phyloP scores from a whole-genome alignment of 2,888 invertebrate species.

The Cephus runcator region DNA sequence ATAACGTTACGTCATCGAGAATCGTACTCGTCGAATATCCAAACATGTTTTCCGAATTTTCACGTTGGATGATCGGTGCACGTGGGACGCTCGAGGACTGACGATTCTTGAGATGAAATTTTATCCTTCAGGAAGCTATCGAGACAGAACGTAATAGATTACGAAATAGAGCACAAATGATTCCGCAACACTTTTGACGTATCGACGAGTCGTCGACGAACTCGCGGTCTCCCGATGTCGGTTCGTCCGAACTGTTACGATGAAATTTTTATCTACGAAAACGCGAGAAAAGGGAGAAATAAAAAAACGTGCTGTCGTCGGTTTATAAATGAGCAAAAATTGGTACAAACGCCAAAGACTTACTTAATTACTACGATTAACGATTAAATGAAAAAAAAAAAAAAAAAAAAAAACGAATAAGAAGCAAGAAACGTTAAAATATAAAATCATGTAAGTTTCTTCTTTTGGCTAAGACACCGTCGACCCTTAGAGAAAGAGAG shows the following conservation, averaged over 20 bases:
- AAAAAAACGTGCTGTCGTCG: neutral
- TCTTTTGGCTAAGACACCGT: neutral
- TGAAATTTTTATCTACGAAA: slow-evolving; percentile 28
- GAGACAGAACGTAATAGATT: slow-evolving; percentile 4
- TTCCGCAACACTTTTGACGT: neutral
- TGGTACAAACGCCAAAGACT: slow-evolving; percentile 63
- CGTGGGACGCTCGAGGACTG: neutral
- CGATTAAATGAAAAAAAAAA: slow-evolving; percentile 27
- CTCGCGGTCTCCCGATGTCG: neutral
- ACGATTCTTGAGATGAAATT: neutral
- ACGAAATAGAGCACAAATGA: slow-evolving; percentile 13
- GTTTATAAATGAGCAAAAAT: slow-evolving; percentile 32
- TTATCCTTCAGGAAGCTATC: neutral
- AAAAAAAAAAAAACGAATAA: neutral
- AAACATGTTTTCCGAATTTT: neutral
- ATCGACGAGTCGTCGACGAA: neutral
- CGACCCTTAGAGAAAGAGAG: neutral
- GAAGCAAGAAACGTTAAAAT: neutral
- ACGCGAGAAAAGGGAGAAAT: slow-evolving; percentile 17
- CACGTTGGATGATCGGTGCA: neutral
- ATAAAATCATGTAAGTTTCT: slow-evolving; percentile 27
- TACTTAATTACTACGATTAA: slow-evolving; percentile 52
- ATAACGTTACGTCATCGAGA: neutral
- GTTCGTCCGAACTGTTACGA: neutral
- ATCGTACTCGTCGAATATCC: neutral